Base-by-base conservation (phyloP, 2,797 vertebrate species). In the Scomberomorus guttatus region DNA sequence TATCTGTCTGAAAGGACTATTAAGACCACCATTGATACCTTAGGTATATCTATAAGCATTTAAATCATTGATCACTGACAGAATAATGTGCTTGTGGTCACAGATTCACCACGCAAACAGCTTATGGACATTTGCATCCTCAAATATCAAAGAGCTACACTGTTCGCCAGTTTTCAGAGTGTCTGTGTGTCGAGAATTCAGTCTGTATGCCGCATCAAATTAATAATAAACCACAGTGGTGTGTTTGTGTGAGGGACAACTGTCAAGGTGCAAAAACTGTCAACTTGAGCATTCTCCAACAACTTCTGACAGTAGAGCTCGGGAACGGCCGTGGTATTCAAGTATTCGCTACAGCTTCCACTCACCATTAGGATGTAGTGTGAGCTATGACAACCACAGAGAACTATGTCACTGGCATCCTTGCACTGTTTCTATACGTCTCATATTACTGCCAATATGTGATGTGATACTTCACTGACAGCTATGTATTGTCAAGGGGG, bases 1-100 rank as follows among this genome's bases (percentile, higher is more conserved):
- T 79, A 77, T 90, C 74, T 69, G 69, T 74, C 62, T 83, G 69
- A 68, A 78, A 54, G 77, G 46, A 70, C 58, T 70, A 82, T 84
- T 80, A 85, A 29, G 68, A 69, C 25, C 46, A 52, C 37, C 27
- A 77, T 64, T 44, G 2, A 75, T 75, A 81, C 50, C 25, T 29
- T 5, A 22, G 62, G 71, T 42, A 20, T 57, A 29, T 73, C 20
- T 70, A 25, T 51, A 51, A 56, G 57, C 14, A 62, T 6, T 50
- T 25, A 48, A n/a, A 76, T 60, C 63, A 79, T 50, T 48, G 44
- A 78, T 77, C 46, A 66, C 17, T n/a, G 60, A 63, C 48, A 60
- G 55, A 74, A 29, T 12, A 51, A 14, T 69, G 10, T 51, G 65
- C 58, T 54, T 20, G 37, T 17, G 9, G 58, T 67, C 27, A 52